Evolutionary conservation across 2,113 vertebrate genomes (phyloP), one percentile per base, ranked within the genome.

Genomic region (Grantiella picta): DNA sequence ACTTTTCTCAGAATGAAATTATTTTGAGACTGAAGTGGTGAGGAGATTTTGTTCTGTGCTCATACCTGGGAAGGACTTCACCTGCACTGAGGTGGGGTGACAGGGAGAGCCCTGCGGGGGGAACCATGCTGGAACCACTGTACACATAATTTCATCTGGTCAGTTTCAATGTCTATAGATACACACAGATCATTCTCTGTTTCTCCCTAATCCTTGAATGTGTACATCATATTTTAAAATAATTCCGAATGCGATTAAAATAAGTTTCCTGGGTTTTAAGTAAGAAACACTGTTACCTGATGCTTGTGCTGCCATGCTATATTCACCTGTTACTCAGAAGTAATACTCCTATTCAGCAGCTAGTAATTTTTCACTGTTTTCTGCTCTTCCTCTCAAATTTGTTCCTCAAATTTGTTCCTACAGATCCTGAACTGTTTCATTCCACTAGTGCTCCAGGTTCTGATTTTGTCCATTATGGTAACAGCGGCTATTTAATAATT

Each of bases 401-500:
- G 3, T 75, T 52, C 70, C 15, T 88, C 40, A 44, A 44, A 44
- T 44, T 45, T 45, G 79, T 89, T 64, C n/a, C 71, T 90, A 42
- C 86, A 99, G 99, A 99, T 45, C 86, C 98, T 79, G 98, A 98
- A 90, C 97, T 99, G 56, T 95, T 79, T 50, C 69, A 81, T 31
- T 66, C 94, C 23, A 94, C 97, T 82, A 98, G 98, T 44, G 52
- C 75, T 63, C 92, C 96, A 71, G 76, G 96, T 33, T 89, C 66
- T 5, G 63, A 94, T 59, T 99, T 98, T 90, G 76, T 97, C 82
- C 95, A 95, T 72, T 97, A 98, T 50, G 98, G 97, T 73, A 98
- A 99, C 77, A 98, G 98, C 95, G 99, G 98, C 49, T 99, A 98
- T 95, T 98, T 98, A 80, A 75, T 99, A 25, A 92, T 98, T 76